These are phyloP conservation scores for Apamea sordens DNA, from an alignment of 2,888 invertebrate genomes.

Conservation along the genomic window DNA sequence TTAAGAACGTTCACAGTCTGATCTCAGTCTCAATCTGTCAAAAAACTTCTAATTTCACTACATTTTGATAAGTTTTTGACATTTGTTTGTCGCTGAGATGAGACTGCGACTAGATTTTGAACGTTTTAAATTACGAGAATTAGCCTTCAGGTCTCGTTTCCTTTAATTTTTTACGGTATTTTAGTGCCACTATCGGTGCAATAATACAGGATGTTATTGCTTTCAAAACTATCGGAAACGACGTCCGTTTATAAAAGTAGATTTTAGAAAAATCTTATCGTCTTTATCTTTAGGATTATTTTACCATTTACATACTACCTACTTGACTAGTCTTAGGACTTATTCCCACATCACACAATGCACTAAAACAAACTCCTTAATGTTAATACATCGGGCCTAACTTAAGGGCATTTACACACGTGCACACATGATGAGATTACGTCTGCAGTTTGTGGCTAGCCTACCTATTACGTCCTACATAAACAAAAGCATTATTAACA, in stretches of 20 bases:
- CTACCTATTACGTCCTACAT: constrained; percentile 33
- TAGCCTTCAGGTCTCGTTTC: no score
- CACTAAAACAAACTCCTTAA: neutral
- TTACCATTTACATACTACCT: neutral
- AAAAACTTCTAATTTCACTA: no score
- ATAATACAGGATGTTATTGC: constrained; percentile 23
- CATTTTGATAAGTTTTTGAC: no score
- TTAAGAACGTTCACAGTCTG: no score
- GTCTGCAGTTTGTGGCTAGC: neutral
- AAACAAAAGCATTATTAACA: constrained; percentile 33
- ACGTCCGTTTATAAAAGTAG: constrained; percentile 5
- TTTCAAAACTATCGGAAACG: constrained; percentile 17
- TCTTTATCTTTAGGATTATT: neutral
- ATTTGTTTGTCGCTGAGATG: no score
- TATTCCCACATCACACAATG: neutral
- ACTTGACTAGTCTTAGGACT: neutral
- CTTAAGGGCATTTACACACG: neutral
- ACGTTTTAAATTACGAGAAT: no score
- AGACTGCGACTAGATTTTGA: no score
- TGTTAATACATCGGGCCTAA: neutral
- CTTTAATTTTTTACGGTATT: neutral
- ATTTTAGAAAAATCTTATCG: neutral
- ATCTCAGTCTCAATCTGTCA: no score
- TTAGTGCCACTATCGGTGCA: neutral
- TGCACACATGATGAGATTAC: constrained; percentile 10